Conservation (phyloP, 2,113 vertebrate genomes). For the Gadus macrocephalus region DNA sequence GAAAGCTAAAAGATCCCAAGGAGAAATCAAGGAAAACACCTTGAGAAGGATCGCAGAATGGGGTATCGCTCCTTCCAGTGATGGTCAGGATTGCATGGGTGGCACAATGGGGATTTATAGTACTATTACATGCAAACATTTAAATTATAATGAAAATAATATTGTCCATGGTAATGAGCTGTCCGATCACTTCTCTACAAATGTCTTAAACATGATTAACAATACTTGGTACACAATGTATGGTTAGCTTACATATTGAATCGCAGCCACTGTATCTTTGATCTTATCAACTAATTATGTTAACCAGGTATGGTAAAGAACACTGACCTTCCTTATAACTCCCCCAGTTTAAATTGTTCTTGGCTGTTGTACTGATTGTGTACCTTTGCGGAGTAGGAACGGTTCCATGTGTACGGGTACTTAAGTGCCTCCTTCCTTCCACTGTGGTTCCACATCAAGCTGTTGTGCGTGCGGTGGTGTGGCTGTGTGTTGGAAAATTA, state of each 20-base stretch:
- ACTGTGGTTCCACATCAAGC: slow-evolving; percentile 76
- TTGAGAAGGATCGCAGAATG: no score
- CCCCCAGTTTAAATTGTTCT: neutral
- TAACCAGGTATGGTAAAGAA: no score
- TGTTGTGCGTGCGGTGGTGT: slow-evolving; percentile 80
- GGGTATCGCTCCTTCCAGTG: no score
- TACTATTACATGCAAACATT: no score
- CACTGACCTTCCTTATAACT: no score
- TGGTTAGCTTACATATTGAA: neutral
- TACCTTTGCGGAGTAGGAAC: slow-evolving; percentile 60
- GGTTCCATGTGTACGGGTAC: slow-evolving; percentile 68
- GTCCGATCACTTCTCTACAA: neutral
- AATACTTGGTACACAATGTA: neutral
- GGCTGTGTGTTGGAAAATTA: slow-evolving; percentile 80
- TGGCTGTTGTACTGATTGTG: neutral
- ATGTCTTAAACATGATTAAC: neutral
- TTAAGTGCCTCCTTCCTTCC: slow-evolving; percentile 85
- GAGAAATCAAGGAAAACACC: no score
- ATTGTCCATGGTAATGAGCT: neutral
- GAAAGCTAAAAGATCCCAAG: no score
- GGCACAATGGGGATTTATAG: no score
- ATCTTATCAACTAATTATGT: neutral
- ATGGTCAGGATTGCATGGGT: no score
- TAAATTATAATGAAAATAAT: no score
- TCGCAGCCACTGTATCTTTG: no score